phyloP scores from a whole-genome alignment of 1,140 invertebrate species.

The Drosophila arizonae region DNA sequence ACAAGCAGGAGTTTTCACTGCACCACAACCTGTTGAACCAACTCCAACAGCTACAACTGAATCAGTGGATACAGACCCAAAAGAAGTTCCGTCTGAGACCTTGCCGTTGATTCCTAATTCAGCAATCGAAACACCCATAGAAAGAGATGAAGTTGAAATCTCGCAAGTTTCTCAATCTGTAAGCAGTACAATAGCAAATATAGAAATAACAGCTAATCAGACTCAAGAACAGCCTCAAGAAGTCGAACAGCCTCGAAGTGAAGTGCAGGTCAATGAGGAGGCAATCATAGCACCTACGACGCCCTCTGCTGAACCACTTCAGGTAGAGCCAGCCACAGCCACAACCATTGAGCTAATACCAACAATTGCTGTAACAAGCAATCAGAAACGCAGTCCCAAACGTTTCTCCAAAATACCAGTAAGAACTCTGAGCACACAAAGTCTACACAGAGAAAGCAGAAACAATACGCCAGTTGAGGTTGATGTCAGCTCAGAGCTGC shows the following conservation, averaged over 20 bases:
- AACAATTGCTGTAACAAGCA: not conserved
- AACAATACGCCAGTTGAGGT: conserved; percentile 21
- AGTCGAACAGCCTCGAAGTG: too few species aligned
- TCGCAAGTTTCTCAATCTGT: not conserved
- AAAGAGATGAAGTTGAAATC: too few species aligned
- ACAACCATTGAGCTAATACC: not conserved
- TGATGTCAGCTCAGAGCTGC: not conserved
- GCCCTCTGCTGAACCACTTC: too few species aligned
- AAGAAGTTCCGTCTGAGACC: not conserved
- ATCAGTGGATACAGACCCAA: not conserved
- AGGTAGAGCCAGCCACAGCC: not conserved
- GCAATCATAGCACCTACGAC: not conserved
- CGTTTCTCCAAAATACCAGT: conserved; percentile 71
- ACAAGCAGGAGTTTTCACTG: too few species aligned
- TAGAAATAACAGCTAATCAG: too few species aligned
- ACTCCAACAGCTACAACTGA: not conserved
- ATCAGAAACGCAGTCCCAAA: conserved; percentile 41
- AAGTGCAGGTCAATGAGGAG: not conserved
- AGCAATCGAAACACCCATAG: too few species aligned
- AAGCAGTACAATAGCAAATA: too few species aligned
- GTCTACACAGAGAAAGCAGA: conserved; percentile 59
- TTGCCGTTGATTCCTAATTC: not conserved
- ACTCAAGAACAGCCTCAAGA: too few species aligned
- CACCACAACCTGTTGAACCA: not conserved
- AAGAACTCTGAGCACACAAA: conserved; percentile 55